Evolutionary conservation across 2,113 vertebrate genomes (phyloP), one percentile per base, ranked within the genome.

Genomic region (Hemicordylus capensis): DNA sequence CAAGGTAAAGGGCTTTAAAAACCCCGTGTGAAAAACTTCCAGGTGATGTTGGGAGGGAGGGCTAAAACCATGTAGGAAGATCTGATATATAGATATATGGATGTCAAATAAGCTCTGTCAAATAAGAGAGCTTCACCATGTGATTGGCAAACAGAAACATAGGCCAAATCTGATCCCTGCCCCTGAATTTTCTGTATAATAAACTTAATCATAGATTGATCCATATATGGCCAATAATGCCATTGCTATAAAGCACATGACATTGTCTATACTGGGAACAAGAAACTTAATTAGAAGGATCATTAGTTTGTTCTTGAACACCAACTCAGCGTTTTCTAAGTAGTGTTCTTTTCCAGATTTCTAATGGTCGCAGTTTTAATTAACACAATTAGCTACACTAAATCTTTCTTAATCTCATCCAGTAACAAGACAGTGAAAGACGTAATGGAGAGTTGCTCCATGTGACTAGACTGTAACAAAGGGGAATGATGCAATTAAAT

Each of bases 371-470:
- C 4, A 11, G 14, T 54, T 85, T 74, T 64, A 85, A 80, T 70
- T 76, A 81, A 28, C 39, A 77, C 5, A 81, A 81, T 91, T 87
- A 85, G 2, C 54, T 80, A 83, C 46, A 20, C 42, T 84, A 77
- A 89, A 48, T 3, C 39, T 80, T 56, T 63, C 24, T 73, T 79
- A 59, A 64, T 80, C 66, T 78, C 80, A 83, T 78, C 39, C 63
- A 83, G 37, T 85, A 89, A 87, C 2, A 77, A 89, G 46, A 51
- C 19, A 83, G 75, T 14, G 51, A 69, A 86, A 22, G 73, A 14
- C 7, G 63, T 22, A 14, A 58, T 81, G 42, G 26, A 20, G 11
- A 63, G 4, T 42, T 78, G 81, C 91, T 70, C 15, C 58, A 6
- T 72, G 79, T 46, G 83, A 4, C n/a, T 72, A 58, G 64, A 42